Percentiles rank a stretch among this genome's conserved stretches.
These are phyloP conservation scores for Cataglyphis cursor DNA, from an alignment of 2,888 invertebrate genomes.

Conservation along the genomic window DNA sequence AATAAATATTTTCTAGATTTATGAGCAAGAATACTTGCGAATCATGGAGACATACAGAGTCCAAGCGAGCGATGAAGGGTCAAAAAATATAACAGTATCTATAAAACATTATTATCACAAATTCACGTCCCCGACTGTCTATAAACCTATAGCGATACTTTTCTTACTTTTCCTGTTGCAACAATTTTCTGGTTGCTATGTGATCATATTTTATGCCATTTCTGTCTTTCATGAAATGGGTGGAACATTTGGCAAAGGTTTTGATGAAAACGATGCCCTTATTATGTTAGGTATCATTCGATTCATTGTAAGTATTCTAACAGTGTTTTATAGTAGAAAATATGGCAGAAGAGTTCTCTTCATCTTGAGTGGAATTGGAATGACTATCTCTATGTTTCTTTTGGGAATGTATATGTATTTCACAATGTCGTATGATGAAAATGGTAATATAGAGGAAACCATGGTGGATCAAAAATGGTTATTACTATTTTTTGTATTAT, in stretches of 20 bases:
- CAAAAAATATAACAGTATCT: constrained; percentile 60
- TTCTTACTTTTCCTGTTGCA: constrained; percentile 87
- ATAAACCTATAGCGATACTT: constrained; percentile 88
- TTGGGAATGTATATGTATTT: constrained; percentile 81
- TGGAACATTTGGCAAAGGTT: constrained; percentile 85
- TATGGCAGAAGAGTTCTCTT: constrained; percentile 87
- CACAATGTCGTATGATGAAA: constrained; percentile 72
- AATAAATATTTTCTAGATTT: constrained; percentile 72
- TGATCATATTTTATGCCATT: constrained; percentile 89
- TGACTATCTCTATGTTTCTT: constrained; percentile 87
- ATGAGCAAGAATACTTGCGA: constrained; percentile 76
- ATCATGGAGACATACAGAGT: constrained; percentile 72
- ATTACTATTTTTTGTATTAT: constrained; percentile 86
- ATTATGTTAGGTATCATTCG: constrained; percentile 87
- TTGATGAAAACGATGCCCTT: constrained; percentile 87
- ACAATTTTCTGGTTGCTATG: constrained; percentile 89
- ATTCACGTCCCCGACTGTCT: constrained; percentile 83
- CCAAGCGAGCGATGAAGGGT: constrained; percentile 25
- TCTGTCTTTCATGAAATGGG: constrained; percentile 87
- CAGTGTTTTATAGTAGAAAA: constrained; percentile 87
- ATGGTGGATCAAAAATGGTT: constrained; percentile 84
- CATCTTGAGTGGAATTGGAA: constrained; percentile 88
- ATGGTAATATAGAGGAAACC: constrained; percentile 75
- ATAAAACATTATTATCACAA: constrained; percentile 73
- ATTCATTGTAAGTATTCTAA: constrained; percentile 88